Evolutionary conservation across 2,113 vertebrate species (phyloP).

Genomic region (Ceyx melanurus): DNA sequence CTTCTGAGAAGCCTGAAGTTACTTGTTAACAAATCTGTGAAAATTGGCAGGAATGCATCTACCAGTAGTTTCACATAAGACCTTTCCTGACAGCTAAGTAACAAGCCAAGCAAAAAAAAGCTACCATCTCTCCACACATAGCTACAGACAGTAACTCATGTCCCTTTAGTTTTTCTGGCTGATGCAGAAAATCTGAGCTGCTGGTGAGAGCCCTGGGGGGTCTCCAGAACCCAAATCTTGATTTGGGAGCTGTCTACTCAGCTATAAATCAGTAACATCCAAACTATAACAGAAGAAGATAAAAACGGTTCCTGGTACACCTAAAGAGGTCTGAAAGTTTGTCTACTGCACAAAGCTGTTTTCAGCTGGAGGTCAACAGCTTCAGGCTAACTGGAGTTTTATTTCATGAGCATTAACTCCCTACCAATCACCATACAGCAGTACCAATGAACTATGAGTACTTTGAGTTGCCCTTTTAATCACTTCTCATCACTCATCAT

Average conservation of each 20-base stretch:
- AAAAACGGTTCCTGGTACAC: not conserved
- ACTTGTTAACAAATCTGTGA: not conserved
- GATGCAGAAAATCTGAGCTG: not conserved
- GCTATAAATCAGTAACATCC: not conserved
- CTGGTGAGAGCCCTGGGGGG: not conserved
- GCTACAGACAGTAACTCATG: not conserved
- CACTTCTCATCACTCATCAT: conserved; percentile 41
- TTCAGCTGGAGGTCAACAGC: not conserved
- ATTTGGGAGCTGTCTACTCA: not conserved
- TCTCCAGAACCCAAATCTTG: not conserved
- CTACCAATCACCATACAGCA: not conserved
- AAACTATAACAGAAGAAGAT: not conserved
- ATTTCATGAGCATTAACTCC: not conserved
- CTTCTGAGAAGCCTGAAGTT: not conserved
- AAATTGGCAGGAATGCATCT: not conserved
- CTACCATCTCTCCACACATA: not conserved
- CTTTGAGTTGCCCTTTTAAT: conserved; percentile 43
- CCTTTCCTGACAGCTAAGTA: not conserved
- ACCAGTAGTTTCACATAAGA: not conserved
- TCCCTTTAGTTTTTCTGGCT: not conserved
- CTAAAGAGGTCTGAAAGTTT: not conserved
- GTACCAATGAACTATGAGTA: not conserved
- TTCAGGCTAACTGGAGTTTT: not conserved
- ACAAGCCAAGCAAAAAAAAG: not conserved
- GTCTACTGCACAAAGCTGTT: not conserved